These are phyloP conservation scores for Bombus difficillimus DNA, from an alignment of 1,140 invertebrate genomes.

Conservation along the genomic window DNA sequence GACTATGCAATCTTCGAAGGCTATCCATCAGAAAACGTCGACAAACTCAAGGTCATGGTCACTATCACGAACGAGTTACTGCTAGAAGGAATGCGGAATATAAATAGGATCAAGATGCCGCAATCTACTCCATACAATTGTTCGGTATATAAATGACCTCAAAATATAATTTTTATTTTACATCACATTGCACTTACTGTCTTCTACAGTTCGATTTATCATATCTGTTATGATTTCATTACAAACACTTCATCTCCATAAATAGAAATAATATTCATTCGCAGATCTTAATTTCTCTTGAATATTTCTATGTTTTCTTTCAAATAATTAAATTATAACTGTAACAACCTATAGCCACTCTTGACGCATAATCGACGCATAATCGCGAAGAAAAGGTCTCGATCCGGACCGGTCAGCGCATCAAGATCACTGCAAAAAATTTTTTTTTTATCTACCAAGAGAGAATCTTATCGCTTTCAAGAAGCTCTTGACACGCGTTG, in stretches of 20 bases:
- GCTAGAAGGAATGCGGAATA: slow-evolving; percentile 42
- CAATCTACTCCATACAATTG: background rate
- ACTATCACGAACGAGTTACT: slow-evolving; percentile 38
- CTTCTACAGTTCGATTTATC: background rate
- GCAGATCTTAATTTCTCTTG: background rate
- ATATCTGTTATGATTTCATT: background rate
- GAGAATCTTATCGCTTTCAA: background rate
- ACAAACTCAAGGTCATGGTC: slow-evolving; percentile 45
- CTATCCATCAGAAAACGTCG: slow-evolving; percentile 41
- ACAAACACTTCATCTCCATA: background rate
- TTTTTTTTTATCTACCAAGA: background rate
- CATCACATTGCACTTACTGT: background rate
- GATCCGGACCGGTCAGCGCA: background rate
- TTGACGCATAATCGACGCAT: background rate
- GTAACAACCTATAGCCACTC: too few species aligned
- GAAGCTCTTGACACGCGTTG: background rate
- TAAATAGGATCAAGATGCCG: slow-evolving; percentile 26
- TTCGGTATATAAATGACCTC: background rate
- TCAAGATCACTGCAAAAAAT: background rate
- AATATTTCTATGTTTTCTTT: background rate
- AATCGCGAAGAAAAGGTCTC: background rate
- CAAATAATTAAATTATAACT: background rate
- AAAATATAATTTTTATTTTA: background rate
- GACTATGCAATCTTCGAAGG: slow-evolving; percentile 42
- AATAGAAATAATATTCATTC: background rate